phyloP scores from a whole-genome alignment of 2,113 vertebrate genomes.

The Narcine bancroftii region DNA sequence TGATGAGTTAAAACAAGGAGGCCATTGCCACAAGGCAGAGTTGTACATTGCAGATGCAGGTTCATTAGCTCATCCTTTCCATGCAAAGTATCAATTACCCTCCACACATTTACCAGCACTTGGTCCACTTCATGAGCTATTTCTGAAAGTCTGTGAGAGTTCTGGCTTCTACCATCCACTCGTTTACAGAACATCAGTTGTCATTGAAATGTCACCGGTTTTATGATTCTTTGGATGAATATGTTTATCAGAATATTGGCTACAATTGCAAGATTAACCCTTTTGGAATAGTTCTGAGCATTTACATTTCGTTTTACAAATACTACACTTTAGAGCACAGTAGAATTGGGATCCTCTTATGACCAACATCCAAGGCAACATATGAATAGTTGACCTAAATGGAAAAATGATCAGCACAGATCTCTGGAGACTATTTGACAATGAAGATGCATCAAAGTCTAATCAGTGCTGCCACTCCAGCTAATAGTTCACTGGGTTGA shows the following conservation, averaged over 20 bases:
- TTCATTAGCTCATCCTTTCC: too few relatives aligned
- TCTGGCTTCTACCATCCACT: too few relatives aligned
- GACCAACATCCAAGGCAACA: neutral
- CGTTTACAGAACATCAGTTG: neutral
- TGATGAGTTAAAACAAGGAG: neutral
- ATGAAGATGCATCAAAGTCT: neutral
- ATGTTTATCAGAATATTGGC: neutral
- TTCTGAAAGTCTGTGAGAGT: too few relatives aligned
- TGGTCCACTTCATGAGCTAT: too few relatives aligned
- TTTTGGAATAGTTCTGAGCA: neutral
- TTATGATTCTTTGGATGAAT: neutral
- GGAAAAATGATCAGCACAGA: neutral
- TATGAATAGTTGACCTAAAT: neutral
- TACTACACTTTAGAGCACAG: neutral
- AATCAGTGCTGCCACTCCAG: conserved; percentile 8
- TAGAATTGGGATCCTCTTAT: neutral
- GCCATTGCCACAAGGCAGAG: neutral
- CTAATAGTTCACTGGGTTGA: neutral
- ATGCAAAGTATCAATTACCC: too few relatives aligned
- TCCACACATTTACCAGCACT: too few relatives aligned
- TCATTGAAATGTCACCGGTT: neutral
- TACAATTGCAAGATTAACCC: neutral
- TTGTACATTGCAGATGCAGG: too few relatives aligned
- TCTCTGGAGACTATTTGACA: neutral
- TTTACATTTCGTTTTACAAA: conserved; percentile 21